Evolutionary conservation across 2,797 vertebrate species (phyloP).

Genomic region (Falco berigora): DNA sequence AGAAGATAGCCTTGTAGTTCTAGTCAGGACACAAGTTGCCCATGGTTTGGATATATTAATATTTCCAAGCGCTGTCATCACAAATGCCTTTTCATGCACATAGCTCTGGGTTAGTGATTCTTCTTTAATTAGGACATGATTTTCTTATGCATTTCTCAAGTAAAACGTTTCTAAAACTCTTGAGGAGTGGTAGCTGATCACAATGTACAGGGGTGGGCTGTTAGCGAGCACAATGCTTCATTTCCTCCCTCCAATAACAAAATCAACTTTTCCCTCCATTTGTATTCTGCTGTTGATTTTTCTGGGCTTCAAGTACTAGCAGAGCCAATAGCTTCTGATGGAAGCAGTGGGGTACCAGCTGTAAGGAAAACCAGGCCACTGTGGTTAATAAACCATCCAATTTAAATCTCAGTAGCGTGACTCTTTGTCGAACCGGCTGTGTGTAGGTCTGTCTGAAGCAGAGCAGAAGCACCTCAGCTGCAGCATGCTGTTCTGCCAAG

Average conservation of each 20-base stretch:
- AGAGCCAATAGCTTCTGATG: background rate
- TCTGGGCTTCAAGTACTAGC: background rate
- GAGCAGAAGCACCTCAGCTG: background rate
- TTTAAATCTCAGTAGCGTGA: background rate
- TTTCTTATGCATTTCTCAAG: background rate
- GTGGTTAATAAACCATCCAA: background rate
- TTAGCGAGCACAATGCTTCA: background rate
- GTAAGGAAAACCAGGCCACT: background rate
- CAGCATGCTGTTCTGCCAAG: background rate
- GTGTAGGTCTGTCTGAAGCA: background rate
- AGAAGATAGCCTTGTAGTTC: background rate
- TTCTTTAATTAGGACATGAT: background rate
- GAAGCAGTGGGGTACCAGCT: background rate
- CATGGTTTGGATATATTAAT: background rate
- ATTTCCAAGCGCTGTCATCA: background rate
- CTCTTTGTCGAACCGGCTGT: accelerated
- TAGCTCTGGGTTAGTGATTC: background rate
- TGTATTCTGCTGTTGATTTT: background rate
- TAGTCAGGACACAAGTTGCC: background rate
- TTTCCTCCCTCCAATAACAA: background rate
- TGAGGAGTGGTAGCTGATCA: background rate
- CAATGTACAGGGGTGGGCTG: background rate
- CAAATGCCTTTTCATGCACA: background rate
- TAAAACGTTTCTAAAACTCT: background rate
- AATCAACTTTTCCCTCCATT: background rate